A percentile compares a stretch with the other conserved stretches of the same genome.
These are phyloP conservation scores for Tinea trinotella DNA, from an alignment of 2,888 invertebrate genomes.

Conservation along the genomic window DNA sequence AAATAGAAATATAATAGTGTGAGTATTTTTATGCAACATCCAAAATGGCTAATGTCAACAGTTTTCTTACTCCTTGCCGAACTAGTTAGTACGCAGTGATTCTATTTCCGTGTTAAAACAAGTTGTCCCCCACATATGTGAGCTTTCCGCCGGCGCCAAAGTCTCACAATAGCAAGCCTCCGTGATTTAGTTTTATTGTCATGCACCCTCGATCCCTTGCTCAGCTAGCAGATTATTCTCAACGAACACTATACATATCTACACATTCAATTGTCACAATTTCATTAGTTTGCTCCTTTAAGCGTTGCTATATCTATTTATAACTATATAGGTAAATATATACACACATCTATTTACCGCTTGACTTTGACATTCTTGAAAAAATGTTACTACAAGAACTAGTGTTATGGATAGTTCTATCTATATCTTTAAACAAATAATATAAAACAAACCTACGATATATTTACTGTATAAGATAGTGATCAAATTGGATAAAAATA, in stretches of 20 bases:
- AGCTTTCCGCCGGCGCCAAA: slow-evolving; percentile 68
- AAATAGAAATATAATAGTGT: too few species aligned
- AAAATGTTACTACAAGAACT: too few species aligned
- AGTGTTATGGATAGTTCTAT: too few species aligned
- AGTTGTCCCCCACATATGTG: slow-evolving; percentile 61
- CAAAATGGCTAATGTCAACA: slow-evolving; percentile 16
- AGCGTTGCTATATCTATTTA: too few species aligned
- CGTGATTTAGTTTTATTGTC: slow-evolving; percentile 71
- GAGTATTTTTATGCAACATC: slow-evolving; percentile 21
- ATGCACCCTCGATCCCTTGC: slow-evolving; percentile 54
- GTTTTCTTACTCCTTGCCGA: slow-evolving; percentile 11
- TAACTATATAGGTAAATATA: too few species aligned
- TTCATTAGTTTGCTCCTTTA: neutral
- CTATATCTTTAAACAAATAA: too few species aligned
- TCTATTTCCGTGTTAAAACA: slow-evolving; percentile 55
- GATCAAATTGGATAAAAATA: too few species aligned
- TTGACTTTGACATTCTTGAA: too few species aligned
- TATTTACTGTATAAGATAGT: too few species aligned
- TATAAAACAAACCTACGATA: too few species aligned
- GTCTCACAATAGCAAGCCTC: slow-evolving; percentile 31
- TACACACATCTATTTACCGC: too few species aligned
- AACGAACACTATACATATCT: slow-evolving; percentile 2
- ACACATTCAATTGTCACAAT: slow-evolving; percentile 4
- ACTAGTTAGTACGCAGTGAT: slow-evolving; percentile 42
- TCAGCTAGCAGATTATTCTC: slow-evolving; percentile 23